phyloP scores from a whole-genome alignment of 1,140 invertebrate genomes.

The Mamestra configurata region DNA sequence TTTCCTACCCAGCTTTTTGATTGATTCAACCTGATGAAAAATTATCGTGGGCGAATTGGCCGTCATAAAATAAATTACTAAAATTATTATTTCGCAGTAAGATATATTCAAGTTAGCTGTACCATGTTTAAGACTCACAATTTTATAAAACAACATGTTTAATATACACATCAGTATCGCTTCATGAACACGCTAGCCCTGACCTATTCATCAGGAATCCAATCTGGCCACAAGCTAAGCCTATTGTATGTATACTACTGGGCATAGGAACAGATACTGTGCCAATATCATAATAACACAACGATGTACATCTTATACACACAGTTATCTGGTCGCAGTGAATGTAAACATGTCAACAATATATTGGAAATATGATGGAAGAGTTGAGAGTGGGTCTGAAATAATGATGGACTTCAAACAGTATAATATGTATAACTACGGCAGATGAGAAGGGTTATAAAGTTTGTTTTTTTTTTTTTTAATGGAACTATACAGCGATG shows the following conservation, averaged over 20 bases:
- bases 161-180: background rate
- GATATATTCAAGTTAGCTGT: too few species aligned
- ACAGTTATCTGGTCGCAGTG: background rate
- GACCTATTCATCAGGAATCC: constrained; percentile 45
- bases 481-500: too few species aligned
- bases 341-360: background rate
- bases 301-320: background rate
- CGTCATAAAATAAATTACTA: too few species aligned
- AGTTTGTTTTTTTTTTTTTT: too few species aligned
- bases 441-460: too few species aligned
- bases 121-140: background rate
- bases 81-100: too few species aligned
- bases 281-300: constrained; percentile 28
- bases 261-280: background rate
- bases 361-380: background rate
- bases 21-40: too few species aligned
- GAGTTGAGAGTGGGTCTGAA: background rate
- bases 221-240: constrained; percentile 45
- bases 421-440: background rate
- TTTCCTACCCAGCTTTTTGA: too few species aligned
- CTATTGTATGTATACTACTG: constrained; percentile 37
- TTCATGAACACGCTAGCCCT: background rate
- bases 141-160: background rate
- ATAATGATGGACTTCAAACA: background rate
- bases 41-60: too few species aligned